Evolutionary conservation across 2,797 vertebrate species (phyloP).

Genomic region (Tolypeutes matacus): DNA sequence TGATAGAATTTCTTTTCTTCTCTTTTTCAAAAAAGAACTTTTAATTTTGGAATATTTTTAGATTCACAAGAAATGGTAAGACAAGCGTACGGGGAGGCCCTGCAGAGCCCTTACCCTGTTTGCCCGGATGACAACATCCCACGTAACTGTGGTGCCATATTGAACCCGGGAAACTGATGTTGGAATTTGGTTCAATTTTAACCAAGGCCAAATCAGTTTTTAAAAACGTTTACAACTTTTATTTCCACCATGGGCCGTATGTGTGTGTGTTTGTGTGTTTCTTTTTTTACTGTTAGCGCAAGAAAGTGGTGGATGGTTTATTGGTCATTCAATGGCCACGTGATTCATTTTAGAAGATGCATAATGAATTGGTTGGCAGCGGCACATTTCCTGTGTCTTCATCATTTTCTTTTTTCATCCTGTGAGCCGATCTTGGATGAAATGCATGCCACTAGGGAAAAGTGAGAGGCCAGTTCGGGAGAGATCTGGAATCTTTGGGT

Average conservation of each 20-base stretch:
- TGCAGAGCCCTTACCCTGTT: background rate
- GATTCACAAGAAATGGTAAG: background rate
- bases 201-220: background rate
- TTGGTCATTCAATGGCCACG: background rate
- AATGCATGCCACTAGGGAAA: background rate
- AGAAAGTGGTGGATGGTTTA: background rate
- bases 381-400: background rate
- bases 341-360: background rate
- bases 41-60: background rate
- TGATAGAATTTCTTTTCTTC: background rate
- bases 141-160: background rate
- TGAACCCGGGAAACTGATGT: background rate
- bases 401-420: background rate
- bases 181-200: background rate
- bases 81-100: background rate
- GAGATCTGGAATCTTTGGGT: background rate
- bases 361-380: background rate
- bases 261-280: no score
- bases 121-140: background rate
- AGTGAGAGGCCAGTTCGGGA: background rate
- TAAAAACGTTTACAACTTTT: background rate
- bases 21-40: background rate
- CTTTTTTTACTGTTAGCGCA: background rate
- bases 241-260: background rate
- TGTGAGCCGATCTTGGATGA: background rate